Evolutionary conservation across 2,797 vertebrate species (phyloP), one percentile per base, ranked within the genome.

Genomic region (Lithobates pipiens): DNA sequence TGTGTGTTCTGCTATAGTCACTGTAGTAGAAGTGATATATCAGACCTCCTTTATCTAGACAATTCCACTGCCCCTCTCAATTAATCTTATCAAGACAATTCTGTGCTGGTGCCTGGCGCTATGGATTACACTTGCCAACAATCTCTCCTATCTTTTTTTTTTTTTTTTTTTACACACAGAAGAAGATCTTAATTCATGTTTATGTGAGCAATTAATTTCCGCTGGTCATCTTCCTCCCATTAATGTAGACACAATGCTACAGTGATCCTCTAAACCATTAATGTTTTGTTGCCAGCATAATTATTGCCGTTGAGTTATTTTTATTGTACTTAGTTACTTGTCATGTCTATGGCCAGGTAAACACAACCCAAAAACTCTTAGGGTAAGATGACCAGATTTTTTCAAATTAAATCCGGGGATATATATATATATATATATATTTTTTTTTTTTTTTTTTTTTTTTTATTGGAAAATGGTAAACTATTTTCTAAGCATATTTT

Each of bases 11-110:
- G 16, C 32, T 75, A 69, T 50, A 68, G 82, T 70, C 36, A 74
- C 42, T 25, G 36, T 57, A 57, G 61, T 68, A 34, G 82, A 70
- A 82, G 73, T 74, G 80, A 82, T 82, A 82, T 65, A 82, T 82
- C 80, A 74, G 57, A 42, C 34, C 80, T 82, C 36, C 70, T 82
- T 82, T 82, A 82, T 82, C 80, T 74, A 82, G 81, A 76, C 81
- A 76, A 83, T 83, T 76, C 42, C 73, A 65, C 71, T 74, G 80
- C 80, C 80, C 80, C 70, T 67, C 57, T 21, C 71, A 82, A 82
- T 82, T 82, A 63, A 82, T 82, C 80, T 82, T 82, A 72, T 82
- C 70, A 74, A 74, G 71, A 65, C 71, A 75, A 71, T 82, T 82
- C 69, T 82, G 50, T 74, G 32, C 71, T 44, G 23, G 54, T 73